These are phyloP conservation scores for Drosophila melanica DNA, from an alignment of 1,140 invertebrate genomes.

Conservation along the genomic window DNA sequence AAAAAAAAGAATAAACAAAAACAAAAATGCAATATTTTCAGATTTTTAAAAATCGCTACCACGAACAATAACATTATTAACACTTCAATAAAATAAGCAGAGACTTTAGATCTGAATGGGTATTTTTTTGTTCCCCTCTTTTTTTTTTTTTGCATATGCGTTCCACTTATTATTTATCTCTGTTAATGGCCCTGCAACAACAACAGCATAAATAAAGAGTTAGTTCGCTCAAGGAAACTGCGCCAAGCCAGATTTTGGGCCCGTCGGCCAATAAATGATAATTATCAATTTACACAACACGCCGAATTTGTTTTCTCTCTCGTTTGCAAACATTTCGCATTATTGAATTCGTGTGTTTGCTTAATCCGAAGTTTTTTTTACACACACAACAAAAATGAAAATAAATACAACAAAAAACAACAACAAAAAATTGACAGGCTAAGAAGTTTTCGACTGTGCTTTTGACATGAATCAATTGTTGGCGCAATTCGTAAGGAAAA, in stretches of 20 bases:
- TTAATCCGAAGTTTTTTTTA: conserved; percentile 41
- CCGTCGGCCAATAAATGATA: conserved; percentile 32
- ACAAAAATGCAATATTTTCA: no score
- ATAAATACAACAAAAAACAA: no score
- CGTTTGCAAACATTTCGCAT: conserved; percentile 14
- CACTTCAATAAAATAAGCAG: conserved; percentile 23
- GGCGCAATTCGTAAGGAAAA: conserved; percentile 32
- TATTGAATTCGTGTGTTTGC: conserved; percentile 22
- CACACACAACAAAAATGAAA: conserved; percentile 1
- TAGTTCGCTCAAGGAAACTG: conserved; percentile 2
- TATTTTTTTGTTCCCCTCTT: conserved; percentile 14
- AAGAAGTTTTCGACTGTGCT: background rate
- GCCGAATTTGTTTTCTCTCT: conserved; percentile 10
- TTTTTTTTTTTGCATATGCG: conserved; percentile 18
- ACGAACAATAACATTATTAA: conserved; percentile 11
- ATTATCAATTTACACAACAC: conserved; percentile 52
- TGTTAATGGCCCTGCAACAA: conserved; percentile 26
- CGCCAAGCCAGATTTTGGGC: background rate
- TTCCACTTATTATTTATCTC: conserved; percentile 24
- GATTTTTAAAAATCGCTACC: background rate
- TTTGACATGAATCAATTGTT: conserved; percentile 30
- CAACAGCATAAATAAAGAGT: background rate
- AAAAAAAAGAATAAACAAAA: background rate
- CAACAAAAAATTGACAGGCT: background rate
- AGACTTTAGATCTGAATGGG: background rate